Conservation (phyloP, 2,888 invertebrate species). For the Epirrita christyi region DNA sequence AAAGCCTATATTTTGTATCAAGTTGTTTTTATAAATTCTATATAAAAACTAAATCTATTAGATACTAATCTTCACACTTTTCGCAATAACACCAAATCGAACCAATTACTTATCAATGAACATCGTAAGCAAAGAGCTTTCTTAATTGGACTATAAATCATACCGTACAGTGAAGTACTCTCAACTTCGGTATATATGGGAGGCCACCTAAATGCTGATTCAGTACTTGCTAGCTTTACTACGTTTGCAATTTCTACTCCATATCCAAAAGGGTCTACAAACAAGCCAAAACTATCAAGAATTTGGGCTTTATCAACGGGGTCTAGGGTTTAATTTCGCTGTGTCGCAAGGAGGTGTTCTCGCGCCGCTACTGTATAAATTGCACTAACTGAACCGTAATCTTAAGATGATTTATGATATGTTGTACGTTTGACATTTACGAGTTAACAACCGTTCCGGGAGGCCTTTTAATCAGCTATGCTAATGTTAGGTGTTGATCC, state of each 20-base stretch:
- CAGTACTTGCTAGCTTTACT: conserved; percentile 72
- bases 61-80: conserved; percentile 6
- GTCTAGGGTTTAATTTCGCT: conserved; percentile 42
- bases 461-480: conserved; percentile 84
- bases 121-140: conserved; percentile 65
- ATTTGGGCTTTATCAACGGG: conserved; percentile 40
- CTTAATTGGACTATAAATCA: conserved; percentile 81
- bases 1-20: too few species aligned
- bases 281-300: conserved; percentile 23
- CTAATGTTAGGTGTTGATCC: conserved; percentile 81
- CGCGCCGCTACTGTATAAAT: conserved; percentile 56
- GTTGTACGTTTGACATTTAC: conserved; percentile 81
- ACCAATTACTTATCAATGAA: conserved; percentile 45
- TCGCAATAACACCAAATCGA: conserved; percentile 17
- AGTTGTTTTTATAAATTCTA: too few species aligned
- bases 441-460: conserved; percentile 75
- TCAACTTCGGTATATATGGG: conserved; percentile 68
- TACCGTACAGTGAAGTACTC: conserved; percentile 53
- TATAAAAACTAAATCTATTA: too few species aligned
- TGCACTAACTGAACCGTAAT: conserved; percentile 76
- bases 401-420: conserved; percentile 83
- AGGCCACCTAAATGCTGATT: conserved; percentile 72
- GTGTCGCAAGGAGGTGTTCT: conserved; percentile 47
- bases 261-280: conserved; percentile 47
- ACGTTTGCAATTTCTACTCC: conserved; percentile 62